phyloP scores from a whole-genome alignment of 2,113 vertebrate species.

The Macrotus californicus region DNA sequence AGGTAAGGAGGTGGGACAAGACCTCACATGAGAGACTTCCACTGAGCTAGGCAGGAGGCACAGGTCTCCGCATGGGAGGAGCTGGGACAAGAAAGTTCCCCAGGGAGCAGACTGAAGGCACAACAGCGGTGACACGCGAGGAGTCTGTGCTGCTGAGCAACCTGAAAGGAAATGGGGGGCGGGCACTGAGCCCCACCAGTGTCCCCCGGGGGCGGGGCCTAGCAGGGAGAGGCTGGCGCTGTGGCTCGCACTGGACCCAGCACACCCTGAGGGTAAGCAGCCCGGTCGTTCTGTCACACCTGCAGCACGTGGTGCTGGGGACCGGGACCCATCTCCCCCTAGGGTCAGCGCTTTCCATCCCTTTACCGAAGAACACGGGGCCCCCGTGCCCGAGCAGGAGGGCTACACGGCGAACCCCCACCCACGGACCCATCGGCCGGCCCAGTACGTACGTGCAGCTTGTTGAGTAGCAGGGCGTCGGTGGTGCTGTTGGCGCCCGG shows the following conservation, averaged over 20 bases:
- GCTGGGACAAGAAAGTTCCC: neutral
- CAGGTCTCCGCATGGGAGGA: neutral
- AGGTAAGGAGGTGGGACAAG: too few relatives aligned
- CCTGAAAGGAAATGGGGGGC: neutral
- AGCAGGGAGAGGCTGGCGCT: too few relatives aligned
- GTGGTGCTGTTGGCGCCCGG: constrained; percentile 96
- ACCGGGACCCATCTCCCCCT: neutral
- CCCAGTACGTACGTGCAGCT: constrained; percentile 85
- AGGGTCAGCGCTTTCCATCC: neutral
- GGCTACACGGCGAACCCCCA: too few relatives aligned
- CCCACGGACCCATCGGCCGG: neutral
- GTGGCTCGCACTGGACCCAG: rapidly evolving
- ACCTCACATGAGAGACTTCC: neutral
- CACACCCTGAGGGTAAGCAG: neutral
- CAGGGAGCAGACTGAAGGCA: rapidly evolving
- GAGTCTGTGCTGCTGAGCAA: neutral
- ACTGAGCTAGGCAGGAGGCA: neutral
- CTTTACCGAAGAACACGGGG: neutral
- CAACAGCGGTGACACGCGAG: too few relatives aligned
- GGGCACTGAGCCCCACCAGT: too few relatives aligned
- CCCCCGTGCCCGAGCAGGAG: neutral
- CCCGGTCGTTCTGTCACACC: neutral
- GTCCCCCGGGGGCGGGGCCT: neutral
- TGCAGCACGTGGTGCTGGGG: neutral
- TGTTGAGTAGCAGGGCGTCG: constrained; percentile 94